These are phyloP conservation scores for Belgica antarctica DNA, from an alignment of 2,888 invertebrate genomes.

Conservation along the genomic window DNA sequence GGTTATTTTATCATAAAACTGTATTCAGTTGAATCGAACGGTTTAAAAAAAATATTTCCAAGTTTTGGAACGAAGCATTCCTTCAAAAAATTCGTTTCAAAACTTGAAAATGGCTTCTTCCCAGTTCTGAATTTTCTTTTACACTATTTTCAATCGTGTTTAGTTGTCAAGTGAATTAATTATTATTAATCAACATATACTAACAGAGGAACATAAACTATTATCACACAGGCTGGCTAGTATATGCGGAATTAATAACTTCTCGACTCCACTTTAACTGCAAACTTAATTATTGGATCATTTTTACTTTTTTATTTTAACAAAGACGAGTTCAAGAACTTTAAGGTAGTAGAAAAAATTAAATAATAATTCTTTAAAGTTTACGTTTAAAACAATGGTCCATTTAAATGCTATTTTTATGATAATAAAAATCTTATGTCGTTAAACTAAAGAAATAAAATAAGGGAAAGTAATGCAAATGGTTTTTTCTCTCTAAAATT, in stretches of 20 bases:
- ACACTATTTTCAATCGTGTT: not conserved
- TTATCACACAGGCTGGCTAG: conserved; percentile 56
- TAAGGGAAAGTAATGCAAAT: not conserved
- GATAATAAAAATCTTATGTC: not conserved
- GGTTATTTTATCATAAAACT: no score
- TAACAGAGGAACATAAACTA: conserved; percentile 51
- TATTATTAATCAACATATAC: conserved; percentile 44
- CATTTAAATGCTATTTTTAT: conserved; percentile 8
- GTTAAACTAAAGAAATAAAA: not conserved
- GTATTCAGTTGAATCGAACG: no score
- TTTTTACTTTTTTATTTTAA: not conserved
- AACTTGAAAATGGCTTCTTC: not conserved
- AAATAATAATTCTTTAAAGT: not conserved
- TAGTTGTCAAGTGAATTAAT: conserved; percentile 9
- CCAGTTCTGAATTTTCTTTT: not conserved
- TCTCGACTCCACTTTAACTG: not conserved
- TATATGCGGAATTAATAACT: conserved; percentile 43
- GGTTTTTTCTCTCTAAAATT: not conserved
- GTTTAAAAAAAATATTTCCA: no score
- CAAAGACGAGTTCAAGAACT: not conserved
- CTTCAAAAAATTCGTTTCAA: not conserved
- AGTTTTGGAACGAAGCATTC: no score
- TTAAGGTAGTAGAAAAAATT: not conserved
- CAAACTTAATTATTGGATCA: conserved; percentile 17
- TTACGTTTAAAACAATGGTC: not conserved